These are phyloP conservation scores for Trachurus trachurus DNA, from an alignment of 2,797 vertebrate species.

Conservation along the genomic window DNA sequence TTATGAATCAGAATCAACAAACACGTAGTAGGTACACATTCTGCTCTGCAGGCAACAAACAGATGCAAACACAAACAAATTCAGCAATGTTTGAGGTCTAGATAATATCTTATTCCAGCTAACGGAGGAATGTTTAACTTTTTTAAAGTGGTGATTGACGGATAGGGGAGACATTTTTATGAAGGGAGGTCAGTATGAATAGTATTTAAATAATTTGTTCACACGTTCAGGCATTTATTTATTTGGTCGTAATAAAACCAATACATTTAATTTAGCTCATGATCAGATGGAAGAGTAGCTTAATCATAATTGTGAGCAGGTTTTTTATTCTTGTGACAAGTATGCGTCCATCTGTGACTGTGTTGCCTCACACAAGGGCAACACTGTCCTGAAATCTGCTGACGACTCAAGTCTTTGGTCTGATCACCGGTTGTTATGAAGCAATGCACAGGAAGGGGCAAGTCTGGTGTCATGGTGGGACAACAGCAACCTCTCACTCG, in stretches of 20 bases:
- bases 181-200: background rate
- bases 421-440: background rate
- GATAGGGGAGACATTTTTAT: constrained; percentile 5
- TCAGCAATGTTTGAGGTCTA: constrained; percentile 55
- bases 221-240: background rate
- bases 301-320: background rate
- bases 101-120: constrained; percentile 52
- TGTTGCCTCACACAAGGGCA: background rate
- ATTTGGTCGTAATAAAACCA: background rate
- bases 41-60: constrained; percentile 72
- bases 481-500: background rate
- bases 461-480: constrained; percentile 9
- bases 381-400: background rate
- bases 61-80: constrained; percentile 63
- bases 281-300: background rate
- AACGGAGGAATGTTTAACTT: constrained; percentile 55
- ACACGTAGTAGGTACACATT: constrained; percentile 55
- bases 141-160: constrained; percentile 42
- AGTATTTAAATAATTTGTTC: constrained; percentile 16
- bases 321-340: background rate
- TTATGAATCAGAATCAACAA: constrained; percentile 72
- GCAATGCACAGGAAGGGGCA: background rate
- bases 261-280: background rate
- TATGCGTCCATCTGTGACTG: too few relatives aligned
- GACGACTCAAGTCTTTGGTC: background rate